Evolutionary conservation across 2,888 invertebrate species (phyloP).

Genomic region (Hemicrepidius hirtus): DNA sequence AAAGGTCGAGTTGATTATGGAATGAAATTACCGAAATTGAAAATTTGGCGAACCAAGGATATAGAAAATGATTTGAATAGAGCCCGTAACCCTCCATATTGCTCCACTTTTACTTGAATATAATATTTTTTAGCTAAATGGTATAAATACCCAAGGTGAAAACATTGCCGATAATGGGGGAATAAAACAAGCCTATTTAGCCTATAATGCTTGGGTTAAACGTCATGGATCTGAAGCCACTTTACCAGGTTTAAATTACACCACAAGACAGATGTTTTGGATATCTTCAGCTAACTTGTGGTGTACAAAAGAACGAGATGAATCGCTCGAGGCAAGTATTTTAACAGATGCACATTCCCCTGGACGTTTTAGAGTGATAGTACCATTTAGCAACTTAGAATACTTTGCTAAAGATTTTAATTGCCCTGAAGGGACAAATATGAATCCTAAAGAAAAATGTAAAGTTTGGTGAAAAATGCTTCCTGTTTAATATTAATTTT

Average conservation of each 20-base stretch:
- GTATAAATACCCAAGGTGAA: constrained; percentile 36
- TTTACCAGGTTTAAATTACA: constrained; percentile 37
- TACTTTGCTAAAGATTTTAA: constrained; percentile 45
- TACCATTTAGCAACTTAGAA: constrained; percentile 26
- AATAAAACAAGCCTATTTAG: constrained; percentile 37
- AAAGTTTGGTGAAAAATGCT: constrained; percentile 29
- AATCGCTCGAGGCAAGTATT: constrained; percentile 11
- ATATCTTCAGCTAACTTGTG: constrained; percentile 33
- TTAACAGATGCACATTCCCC: constrained; percentile 30
- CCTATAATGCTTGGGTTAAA: constrained; percentile 31
- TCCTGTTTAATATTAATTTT: no score
- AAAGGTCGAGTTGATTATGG: no score
- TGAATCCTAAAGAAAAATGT: constrained; percentile 45
- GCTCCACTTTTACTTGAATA: no score
- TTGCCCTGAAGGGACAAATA: constrained; percentile 30
- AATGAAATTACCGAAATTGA: no score
- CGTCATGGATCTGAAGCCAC: constrained; percentile 18
- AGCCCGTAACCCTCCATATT: no score
- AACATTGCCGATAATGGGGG: constrained; percentile 48
- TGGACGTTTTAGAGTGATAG: constrained; percentile 19
- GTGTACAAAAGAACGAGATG: constrained; percentile 32
- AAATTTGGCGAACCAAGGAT: no score
- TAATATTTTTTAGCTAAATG: constrained; percentile 34
- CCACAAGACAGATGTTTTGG: constrained; percentile 43
- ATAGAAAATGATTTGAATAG: no score